Conservation (phyloP, 2,888 invertebrate genomes). For the Dynastes hyllus region DNA sequence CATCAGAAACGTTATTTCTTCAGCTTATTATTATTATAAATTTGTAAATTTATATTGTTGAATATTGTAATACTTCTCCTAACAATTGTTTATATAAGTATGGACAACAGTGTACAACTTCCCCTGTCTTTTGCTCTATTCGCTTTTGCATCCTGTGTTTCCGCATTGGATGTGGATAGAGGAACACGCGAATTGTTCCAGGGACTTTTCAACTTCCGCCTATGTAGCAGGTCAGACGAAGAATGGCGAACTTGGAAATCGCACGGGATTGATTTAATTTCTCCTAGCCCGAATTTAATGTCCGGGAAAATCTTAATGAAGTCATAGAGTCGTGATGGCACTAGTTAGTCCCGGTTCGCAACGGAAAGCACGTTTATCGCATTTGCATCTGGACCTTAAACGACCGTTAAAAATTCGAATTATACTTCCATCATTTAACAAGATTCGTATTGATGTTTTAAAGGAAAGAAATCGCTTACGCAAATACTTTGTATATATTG, state of each 20-base stretch:
- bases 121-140: background rate
- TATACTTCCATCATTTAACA: background rate
- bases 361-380: background rate
- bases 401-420: slow-evolving; percentile 7
- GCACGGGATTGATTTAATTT: slow-evolving; percentile 35
- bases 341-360: slow-evolving; percentile 5
- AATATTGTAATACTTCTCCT: too few species aligned
- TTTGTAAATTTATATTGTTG: too few species aligned
- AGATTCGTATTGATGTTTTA: too few species aligned
- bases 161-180: background rate
- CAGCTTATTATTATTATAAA: too few species aligned
- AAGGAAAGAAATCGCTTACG: too few species aligned
- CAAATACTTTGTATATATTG: too few species aligned
- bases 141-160: background rate
- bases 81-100: background rate
- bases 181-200: background rate
- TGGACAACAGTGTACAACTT: background rate
- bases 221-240: background rate
- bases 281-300: slow-evolving; percentile 37
- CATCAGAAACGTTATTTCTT: too few species aligned
- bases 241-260: slow-evolving; percentile 3
- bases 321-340: slow-evolving; percentile 23
- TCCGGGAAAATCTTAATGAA: slow-evolving; percentile 30
- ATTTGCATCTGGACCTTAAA: background rate
- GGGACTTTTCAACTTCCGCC: background rate